Evolutionary conservation across 2,113 vertebrate species (phyloP).

Genomic region (Phaethornis superciliosus): DNA sequence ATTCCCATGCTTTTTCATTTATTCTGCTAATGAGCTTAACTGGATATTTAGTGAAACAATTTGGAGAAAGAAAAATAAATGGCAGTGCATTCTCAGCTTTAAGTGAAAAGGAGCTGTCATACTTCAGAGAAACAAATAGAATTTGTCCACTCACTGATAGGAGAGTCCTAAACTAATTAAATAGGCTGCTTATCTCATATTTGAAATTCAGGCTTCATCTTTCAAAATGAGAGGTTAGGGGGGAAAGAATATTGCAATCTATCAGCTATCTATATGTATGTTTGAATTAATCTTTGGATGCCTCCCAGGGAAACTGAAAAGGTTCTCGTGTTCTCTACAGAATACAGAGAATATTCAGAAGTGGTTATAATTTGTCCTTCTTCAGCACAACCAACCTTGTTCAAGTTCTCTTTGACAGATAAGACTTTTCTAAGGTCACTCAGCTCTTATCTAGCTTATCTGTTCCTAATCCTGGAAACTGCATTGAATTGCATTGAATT

Average conservation of each 20-base stretch:
- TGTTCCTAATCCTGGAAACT: not conserved
- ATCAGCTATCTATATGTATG: not conserved
- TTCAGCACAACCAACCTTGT: not conserved
- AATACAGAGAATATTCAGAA: not conserved
- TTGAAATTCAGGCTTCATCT: slow-evolving; percentile 21
- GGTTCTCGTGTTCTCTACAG: not conserved
- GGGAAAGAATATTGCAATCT: not conserved
- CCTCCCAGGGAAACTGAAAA: not conserved
- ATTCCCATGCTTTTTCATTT: slow-evolving; percentile 5
- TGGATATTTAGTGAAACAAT: not conserved
- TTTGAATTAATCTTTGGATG: not conserved
- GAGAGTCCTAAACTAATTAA: slow-evolving; percentile 26
- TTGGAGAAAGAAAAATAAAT: slow-evolving; percentile 13
- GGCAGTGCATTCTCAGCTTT: not conserved
- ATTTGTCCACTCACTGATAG: not conserved
- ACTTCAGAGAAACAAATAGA: slow-evolving; percentile 23
- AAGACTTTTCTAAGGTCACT: not conserved
- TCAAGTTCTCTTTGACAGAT: not conserved
- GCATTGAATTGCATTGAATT: not conserved
- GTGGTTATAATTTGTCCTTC: not conserved
- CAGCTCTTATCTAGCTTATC: not conserved
- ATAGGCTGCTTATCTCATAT: not conserved
- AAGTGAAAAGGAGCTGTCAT: not conserved
- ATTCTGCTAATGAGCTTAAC: not conserved
- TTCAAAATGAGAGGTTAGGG: not conserved